A percentile compares a stretch with the other conserved stretches of the same genome.
Evolutionary conservation across 2,113 vertebrate genomes (phyloP).

Genomic region (Tragelaphus buxtoni): DNA sequence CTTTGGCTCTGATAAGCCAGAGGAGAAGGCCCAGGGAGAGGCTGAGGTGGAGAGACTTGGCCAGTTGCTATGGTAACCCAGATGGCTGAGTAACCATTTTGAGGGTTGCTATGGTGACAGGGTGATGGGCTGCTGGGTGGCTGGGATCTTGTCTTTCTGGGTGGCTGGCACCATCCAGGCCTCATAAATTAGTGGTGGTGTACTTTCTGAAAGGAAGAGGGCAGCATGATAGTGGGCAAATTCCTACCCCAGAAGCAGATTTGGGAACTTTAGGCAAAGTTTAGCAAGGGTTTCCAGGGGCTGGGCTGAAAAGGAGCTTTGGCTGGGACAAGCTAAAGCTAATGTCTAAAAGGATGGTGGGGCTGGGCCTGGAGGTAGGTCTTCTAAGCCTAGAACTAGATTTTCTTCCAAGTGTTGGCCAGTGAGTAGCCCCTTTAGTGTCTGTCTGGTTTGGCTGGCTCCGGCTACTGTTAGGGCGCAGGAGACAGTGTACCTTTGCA

Average conservation of each 20-base stretch:
- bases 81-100: conserved; percentile 79
- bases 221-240: conserved; percentile 24
- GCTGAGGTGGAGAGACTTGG: conserved; percentile 65
- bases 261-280: conserved; percentile 7
- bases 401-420: neutral
- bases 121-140: conserved; percentile 35
- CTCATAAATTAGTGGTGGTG: neutral
- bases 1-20: conserved; percentile 5
- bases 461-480: neutral
- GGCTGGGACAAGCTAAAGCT: neutral
- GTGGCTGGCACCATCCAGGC: conserved; percentile 45
- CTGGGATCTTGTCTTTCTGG: conserved; percentile 50
- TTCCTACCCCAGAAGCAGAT: neutral
- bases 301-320: neutral
- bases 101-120: conserved; percentile 79
- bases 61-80: conserved; percentile 78
- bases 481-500: neutral
- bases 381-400: neutral
- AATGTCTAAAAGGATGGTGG: neutral
- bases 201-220: conserved; percentile 51
- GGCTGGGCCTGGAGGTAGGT: neutral
- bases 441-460: neutral
- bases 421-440: neutral
- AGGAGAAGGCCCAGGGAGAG: conserved; percentile 37
- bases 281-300: neutral